A percentile compares a stretch with the other conserved stretches of the same genome.
phyloP scores from a whole-genome alignment of 2,888 invertebrate species.

The Dorcus parallelipipedus region DNA sequence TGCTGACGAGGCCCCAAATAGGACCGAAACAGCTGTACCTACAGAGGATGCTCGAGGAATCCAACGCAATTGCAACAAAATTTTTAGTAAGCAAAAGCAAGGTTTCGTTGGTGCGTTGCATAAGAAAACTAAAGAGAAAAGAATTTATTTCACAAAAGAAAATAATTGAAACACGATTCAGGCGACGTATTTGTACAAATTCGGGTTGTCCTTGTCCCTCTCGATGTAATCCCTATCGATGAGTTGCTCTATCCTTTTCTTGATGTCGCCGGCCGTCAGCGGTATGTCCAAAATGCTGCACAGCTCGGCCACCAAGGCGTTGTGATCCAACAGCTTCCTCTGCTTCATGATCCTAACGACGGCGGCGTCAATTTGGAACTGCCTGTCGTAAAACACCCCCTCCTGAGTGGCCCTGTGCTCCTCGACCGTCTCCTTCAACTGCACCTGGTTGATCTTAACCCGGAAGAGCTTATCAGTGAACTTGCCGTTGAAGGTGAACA shows the following conservation, averaged over 20 bases:
- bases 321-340: conserved; percentile 89
- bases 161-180: conserved; percentile 51
- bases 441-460: conserved; percentile 93
- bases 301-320: conserved; percentile 89
- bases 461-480: conserved; percentile 94
- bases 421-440: conserved; percentile 79
- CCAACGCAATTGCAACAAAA: no score
- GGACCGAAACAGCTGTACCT: no score
- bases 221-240: conserved; percentile 99
- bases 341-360: conserved; percentile 99
- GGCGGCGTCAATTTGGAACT: conserved; percentile 99
- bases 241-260: conserved; percentile 95
- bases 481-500: conserved; percentile 75
- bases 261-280: conserved; percentile 95
- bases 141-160: background rate
- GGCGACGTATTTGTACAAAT: conserved; percentile 93
- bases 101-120: background rate
- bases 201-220: conserved; percentile 92
- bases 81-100: no score
- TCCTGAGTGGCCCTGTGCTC: conserved; percentile 94
- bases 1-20: no score
- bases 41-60: no score
- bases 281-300: conserved; percentile 97
- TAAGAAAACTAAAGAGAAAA: background rate
- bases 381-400: conserved; percentile 94